Evolutionary conservation across 2,113 vertebrate genomes (phyloP).

Genomic region (Antechinus flavipes): DNA sequence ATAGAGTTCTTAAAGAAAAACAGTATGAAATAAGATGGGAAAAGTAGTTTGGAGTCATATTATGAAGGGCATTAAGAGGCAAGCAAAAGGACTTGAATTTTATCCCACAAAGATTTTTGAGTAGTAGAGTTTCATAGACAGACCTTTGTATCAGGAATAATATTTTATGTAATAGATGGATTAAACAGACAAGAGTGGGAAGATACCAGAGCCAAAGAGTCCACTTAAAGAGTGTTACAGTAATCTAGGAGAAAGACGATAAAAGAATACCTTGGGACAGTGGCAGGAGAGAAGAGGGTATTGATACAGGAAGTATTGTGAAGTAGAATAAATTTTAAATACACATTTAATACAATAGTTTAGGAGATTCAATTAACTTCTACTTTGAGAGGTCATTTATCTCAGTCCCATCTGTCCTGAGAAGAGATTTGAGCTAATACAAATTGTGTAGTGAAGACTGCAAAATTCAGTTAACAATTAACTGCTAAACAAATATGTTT

Average conservation of each 20-base stretch:
- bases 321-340: neutral
- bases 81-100: neutral
- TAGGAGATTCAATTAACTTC: neutral
- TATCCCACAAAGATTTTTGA: neutral
- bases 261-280: neutral
- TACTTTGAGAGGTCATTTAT: too few relatives aligned
- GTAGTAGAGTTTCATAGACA: neutral
- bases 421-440: too few relatives aligned
- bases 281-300: neutral
- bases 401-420: too few relatives aligned
- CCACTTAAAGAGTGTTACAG: neutral
- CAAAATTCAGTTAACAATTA: neutral
- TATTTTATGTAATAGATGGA: neutral
- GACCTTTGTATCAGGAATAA: neutral
- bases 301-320: neutral
- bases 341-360: neutral
- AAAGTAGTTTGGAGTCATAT: neutral
- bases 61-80: neutral
- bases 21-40: neutral
- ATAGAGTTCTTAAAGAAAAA: neutral
- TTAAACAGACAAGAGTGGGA: neutral
- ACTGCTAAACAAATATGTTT: neutral
- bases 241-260: neutral
- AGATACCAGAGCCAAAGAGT: neutral
- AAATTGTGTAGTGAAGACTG: too few relatives aligned